Conservation (phyloP, 2,888 invertebrate genomes). For the Stenodema calcarata region DNA sequence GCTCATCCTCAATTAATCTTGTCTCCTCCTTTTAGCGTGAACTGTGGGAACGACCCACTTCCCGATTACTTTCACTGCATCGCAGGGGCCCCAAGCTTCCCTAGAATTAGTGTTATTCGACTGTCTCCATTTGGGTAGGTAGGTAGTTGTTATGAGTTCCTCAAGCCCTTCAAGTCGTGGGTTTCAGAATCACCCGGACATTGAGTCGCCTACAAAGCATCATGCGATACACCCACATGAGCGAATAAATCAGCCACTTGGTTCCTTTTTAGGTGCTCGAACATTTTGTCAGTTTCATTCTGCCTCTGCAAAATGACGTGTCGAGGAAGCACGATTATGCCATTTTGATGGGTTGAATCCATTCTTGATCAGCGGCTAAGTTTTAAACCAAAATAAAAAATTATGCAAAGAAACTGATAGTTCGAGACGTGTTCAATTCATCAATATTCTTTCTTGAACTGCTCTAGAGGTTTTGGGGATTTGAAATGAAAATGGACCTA, state of each 20-base stretch:
- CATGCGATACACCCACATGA: not conserved
- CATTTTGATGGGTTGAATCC: too few species aligned
- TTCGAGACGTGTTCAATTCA: too few species aligned
- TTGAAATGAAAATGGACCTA: too few species aligned
- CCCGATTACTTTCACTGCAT: not conserved
- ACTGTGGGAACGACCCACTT: not conserved
- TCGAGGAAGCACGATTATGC: not conserved
- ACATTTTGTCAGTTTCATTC: not conserved
- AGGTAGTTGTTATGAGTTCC: too few species aligned
- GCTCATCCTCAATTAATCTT: not conserved
- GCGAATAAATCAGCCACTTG: not conserved
- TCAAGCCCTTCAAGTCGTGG: too few species aligned
- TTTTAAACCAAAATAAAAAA: too few species aligned
- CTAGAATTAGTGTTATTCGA: too few species aligned
- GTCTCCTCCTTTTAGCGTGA: not conserved
- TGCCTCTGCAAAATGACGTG: not conserved
- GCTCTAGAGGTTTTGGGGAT: too few species aligned
- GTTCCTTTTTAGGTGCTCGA: not conserved
- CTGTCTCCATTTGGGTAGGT: too few species aligned
- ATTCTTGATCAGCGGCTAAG: too few species aligned
- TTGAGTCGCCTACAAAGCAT: not conserved
- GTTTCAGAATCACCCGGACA: not conserved
- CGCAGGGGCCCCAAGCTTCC: not conserved
- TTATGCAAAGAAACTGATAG: too few species aligned
- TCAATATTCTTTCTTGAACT: too few species aligned